phyloP scores from a whole-genome alignment of 2,888 invertebrate genomes.

The Epirrita christyi region DNA sequence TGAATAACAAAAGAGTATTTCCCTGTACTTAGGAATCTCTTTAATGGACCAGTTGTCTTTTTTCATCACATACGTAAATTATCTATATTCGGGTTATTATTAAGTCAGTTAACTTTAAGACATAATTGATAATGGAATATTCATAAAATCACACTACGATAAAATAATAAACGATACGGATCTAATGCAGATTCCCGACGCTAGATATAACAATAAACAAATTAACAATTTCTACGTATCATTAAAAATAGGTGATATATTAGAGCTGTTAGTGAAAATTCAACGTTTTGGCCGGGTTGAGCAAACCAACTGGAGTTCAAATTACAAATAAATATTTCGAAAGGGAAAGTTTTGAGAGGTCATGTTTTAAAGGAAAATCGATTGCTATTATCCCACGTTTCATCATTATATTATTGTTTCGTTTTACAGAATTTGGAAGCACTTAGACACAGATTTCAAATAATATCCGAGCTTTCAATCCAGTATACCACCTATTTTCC shows the following conservation, averaged over 20 bases:
- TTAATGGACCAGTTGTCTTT: constrained; percentile 56
- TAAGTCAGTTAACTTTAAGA: constrained; percentile 38
- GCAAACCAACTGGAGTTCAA: constrained; percentile 17
- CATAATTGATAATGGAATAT: constrained; percentile 43
- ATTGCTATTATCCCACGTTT: constrained; percentile 4
- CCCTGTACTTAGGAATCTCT: constrained; percentile 65
- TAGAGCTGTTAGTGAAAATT: constrained; percentile 38
- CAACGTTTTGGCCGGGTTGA: constrained; percentile 24
- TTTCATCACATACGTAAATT: constrained; percentile 51
- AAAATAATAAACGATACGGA: constrained; percentile 36
- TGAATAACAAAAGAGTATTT: constrained; percentile 49
- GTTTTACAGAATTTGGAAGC: constrained; percentile 58
- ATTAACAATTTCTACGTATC: constrained; percentile 32
- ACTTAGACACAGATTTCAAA: constrained; percentile 38
- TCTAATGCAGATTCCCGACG: constrained; percentile 27
- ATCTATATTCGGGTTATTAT: constrained; percentile 32
- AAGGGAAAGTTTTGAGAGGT: constrained; percentile 1
- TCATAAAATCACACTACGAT: constrained; percentile 41
- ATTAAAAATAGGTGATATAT: constrained; percentile 54
- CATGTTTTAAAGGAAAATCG: constrained; percentile 3
- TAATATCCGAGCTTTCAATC: constrained; percentile 34
- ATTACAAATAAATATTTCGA: background rate
- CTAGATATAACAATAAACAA: constrained; percentile 30
- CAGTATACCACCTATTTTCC: constrained; percentile 68
- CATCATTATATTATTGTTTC: constrained; percentile 46